Evolutionary conservation across 2,797 vertebrate genomes (phyloP).

Genomic region (Catharus ustulatus): DNA sequence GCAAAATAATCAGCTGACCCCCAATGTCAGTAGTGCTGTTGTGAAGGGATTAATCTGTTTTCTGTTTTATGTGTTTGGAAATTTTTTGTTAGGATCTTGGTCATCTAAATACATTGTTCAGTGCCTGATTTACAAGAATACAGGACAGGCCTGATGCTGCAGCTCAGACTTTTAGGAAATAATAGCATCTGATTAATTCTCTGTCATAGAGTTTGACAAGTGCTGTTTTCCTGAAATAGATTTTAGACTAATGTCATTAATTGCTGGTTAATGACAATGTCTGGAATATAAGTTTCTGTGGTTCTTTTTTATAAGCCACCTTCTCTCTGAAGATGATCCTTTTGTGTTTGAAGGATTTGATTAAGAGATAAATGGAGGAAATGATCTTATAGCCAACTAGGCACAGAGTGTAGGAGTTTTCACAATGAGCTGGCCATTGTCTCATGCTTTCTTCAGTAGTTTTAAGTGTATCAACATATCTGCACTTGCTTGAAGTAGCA

Average conservation of each 20-base stretch:
- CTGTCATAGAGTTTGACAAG: not conserved
- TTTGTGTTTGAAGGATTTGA: not conserved
- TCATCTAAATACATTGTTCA: slow-evolving; percentile 57
- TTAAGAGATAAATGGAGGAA: not conserved
- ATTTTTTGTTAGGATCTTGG: slow-evolving; percentile 33
- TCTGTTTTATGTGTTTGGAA: slow-evolving; percentile 25
- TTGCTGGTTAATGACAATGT: not conserved
- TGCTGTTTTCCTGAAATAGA: not conserved
- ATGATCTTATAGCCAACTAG: not conserved
- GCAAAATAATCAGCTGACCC: slow-evolving; percentile 67
- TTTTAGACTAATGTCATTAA: not conserved
- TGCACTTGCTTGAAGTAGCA: not conserved
- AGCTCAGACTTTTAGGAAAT: slow-evolving; percentile 2
- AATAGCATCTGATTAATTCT: not conserved
- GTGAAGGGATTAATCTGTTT: slow-evolving; percentile 66
- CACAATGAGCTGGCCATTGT: not conserved
- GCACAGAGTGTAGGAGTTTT: not conserved
- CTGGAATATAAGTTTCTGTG: not conserved
- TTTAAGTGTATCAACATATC: not conserved
- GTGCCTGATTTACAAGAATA: slow-evolving; percentile 9
- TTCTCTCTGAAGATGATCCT: not conserved
- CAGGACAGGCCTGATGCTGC: not conserved
- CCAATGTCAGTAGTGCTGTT: slow-evolving; percentile 42
- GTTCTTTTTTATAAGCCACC: not conserved
- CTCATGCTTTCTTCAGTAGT: not conserved